Evolutionary conservation across 2,888 invertebrate species (phyloP).

Genomic region (Cheilosia pagana): DNA sequence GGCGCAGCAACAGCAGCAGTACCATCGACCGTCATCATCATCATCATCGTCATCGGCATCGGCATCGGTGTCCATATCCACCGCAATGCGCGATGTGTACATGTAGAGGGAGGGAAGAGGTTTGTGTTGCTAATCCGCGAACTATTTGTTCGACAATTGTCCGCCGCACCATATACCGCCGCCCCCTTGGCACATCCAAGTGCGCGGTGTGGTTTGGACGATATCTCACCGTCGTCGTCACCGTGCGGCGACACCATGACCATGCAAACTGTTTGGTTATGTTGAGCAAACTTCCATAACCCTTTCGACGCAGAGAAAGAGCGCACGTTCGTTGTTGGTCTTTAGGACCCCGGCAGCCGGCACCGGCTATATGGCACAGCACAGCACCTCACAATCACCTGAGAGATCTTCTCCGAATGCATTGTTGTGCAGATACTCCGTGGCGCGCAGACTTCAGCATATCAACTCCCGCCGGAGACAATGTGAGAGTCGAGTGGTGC

Average conservation of each 20-base stretch:
- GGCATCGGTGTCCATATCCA: slow-evolving; percentile 42
- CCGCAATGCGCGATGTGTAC: slow-evolving; percentile 58
- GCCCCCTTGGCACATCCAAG: slow-evolving; percentile 38
- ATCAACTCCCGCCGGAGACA: slow-evolving; percentile 20
- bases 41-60: slow-evolving; percentile 50
- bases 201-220: slow-evolving; percentile 30
- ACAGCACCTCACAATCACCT: slow-evolving; percentile 55
- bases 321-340: slow-evolving; percentile 64
- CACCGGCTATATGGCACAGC: slow-evolving; percentile 17
- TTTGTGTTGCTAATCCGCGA: slow-evolving; percentile 72
- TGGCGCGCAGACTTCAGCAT: neutral
- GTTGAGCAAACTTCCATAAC: slow-evolving; percentile 71
- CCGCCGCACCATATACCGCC: slow-evolving; percentile 26
- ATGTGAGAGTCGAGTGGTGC: slow-evolving; percentile 22
- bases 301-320: slow-evolving; percentile 20
- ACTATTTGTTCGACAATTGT: slow-evolving; percentile 75
- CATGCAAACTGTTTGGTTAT: slow-evolving; percentile 73
- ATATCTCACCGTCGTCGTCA: slow-evolving; percentile 65
- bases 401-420: slow-evolving; percentile 70
- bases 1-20: slow-evolving; percentile 48
- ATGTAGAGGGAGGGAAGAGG: slow-evolving; percentile 7
- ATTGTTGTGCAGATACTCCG: slow-evolving; percentile 57
- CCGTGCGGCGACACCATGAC: slow-evolving; percentile 62
- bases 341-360: slow-evolving; percentile 44
- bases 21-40: slow-evolving; percentile 35